These are phyloP conservation scores for Halictus ligatus DNA, from an alignment of 2,888 invertebrate species.

Conservation along the genomic window DNA sequence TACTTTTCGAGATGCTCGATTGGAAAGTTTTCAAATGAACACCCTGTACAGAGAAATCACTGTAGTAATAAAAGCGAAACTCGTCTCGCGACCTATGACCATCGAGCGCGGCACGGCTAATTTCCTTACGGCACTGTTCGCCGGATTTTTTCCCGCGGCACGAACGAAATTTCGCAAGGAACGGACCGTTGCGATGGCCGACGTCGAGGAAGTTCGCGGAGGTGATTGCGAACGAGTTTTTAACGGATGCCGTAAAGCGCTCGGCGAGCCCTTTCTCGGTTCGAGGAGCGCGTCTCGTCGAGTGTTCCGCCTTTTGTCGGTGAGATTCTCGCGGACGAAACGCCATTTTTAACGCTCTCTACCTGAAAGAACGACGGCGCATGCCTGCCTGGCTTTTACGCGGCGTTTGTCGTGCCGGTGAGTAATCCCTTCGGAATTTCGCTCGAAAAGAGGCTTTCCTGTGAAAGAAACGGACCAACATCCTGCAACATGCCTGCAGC, in stretches of 20 bases:
- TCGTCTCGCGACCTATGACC: constrained; percentile 54
- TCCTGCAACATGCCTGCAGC: constrained; percentile 12
- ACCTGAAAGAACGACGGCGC: constrained; percentile 42
- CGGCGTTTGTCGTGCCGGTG: constrained; percentile 55
- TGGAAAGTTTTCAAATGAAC: no score
- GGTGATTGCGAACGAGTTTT: constrained; percentile 27
- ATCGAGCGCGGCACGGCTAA: background rate
- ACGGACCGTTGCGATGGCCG: background rate
- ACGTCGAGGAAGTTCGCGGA: background rate
- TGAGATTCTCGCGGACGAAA: constrained; percentile 31
- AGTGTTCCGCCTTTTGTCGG: constrained; percentile 58
- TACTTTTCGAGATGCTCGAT: no score
- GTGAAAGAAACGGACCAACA: constrained; percentile 50
- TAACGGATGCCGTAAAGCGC: constrained; percentile 35
- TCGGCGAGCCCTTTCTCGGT: constrained; percentile 32
- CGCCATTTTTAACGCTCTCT: constrained; percentile 48
- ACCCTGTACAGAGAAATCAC: no score
- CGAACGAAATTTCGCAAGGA: background rate
- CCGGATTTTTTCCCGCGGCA: background rate
- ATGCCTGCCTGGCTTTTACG: constrained; percentile 46
- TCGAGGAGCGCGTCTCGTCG: constrained; percentile 47
- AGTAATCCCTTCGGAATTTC: constrained; percentile 78
- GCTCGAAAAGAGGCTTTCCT: constrained; percentile 72
- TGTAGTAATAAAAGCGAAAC: constrained; percentile 55
- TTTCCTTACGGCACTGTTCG: background rate